Evolutionary conservation across 2,888 invertebrate species (phyloP), one percentile per base, ranked within the genome.

Genomic region (Apodemia zela): DNA sequence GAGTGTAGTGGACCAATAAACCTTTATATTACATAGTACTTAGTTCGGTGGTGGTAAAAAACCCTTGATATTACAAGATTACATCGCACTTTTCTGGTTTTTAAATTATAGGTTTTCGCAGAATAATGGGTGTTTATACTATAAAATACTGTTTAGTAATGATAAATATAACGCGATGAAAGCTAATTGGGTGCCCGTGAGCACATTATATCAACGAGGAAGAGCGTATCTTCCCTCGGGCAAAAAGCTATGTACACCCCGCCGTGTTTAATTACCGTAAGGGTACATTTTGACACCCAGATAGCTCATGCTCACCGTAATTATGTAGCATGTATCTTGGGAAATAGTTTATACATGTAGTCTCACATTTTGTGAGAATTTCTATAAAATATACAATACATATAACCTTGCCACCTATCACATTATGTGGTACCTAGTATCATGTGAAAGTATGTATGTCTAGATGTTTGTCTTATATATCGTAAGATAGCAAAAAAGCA

Each of bases 201-300:
- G 21, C 51, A 54, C 51, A 54, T 54, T 54, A 54, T 25, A 54
- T 54, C 51, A 51, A 51, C 51, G 21, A 51, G 51, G 51, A 51
- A 51, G 3, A 25, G 25, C 21, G 51, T 51, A 51, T 51, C 51
- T 51, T 21, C 51, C 51, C 51, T 13, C 51, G 51, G 25, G 51
- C 51, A 51, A 51, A 38, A 51, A 51, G 51, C 51, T 51, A 51
- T 13, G 25, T 51, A 51, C 21, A 51, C 51, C 25, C 15, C 51
- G 49, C 13, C 51, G 18, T 51, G 72, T 78, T 84, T 85, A 81
- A 85, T 85, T 82, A 82, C 79, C 71, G 69, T 71, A 69, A 75
- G 76, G 72, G 75, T 73, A 76, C 79, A 78, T 79, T 84, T 82
- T 82, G 81, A 82, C 83, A 80, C 68, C 70, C 71, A 70, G 73